These are phyloP conservation scores for Himalopsyche tibetana DNA, from an alignment of 2,888 invertebrate species.

Conservation along the genomic window DNA sequence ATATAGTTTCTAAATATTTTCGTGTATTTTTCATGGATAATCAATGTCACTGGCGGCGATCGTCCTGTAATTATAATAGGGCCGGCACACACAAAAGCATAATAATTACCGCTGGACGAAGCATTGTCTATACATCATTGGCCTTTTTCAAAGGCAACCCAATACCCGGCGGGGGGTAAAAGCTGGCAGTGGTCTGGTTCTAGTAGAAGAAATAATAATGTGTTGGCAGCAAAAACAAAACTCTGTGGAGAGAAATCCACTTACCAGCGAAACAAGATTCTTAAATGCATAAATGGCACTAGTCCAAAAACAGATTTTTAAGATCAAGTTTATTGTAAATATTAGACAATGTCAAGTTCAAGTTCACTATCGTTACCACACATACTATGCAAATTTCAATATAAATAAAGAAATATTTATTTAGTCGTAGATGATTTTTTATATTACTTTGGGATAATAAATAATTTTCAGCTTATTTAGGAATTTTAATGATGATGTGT, in stretches of 20 bases:
- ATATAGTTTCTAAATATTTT: neutral
- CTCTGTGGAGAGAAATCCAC: neutral
- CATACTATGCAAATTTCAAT: no score
- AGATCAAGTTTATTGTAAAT: no score
- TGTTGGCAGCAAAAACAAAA: constrained; percentile 16
- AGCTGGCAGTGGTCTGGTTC: constrained; percentile 39
- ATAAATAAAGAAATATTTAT: no score
- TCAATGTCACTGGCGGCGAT: constrained; percentile 4
- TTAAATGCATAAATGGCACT: no score
- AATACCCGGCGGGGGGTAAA: constrained; percentile 55
- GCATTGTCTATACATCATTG: constrained; percentile 55
- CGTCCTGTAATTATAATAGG: neutral
- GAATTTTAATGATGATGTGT: no score
- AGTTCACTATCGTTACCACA: no score
- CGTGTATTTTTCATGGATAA: neutral
- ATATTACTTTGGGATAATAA: no score
- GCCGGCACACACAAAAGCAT: neutral
- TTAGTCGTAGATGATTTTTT: no score
- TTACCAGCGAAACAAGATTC: no score
- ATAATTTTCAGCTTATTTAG: no score
- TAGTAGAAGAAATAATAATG: constrained; percentile 56
- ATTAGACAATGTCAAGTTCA: no score
- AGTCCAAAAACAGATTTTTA: no score
- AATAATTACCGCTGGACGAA: constrained; percentile 20
- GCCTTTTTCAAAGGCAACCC: constrained; percentile 51